Base-by-base conservation (phyloP, 2,113 vertebrate genomes). In the Urocynchramus pylzowi region DNA sequence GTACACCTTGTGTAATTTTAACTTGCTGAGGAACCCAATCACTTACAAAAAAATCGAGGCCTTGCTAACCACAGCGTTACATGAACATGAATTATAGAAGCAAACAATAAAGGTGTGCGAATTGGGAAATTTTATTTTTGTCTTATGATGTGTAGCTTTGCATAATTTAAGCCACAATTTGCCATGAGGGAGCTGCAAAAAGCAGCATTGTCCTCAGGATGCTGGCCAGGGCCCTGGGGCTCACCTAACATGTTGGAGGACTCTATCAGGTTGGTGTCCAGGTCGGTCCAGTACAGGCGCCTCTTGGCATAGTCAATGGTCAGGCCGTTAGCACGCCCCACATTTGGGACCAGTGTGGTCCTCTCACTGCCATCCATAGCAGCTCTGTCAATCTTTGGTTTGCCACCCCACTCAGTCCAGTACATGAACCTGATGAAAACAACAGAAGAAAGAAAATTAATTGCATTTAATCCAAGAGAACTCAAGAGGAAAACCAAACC, bases 361-460 rank as follows among this genome's bases (percentile, higher is more conserved):
- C 99, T 98, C 31, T 99, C 99, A 2, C 98, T 99, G 49, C 99
- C 99, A 45, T 99, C 99, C 99, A 99, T 99, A 3, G 99, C 98
- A 4, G 99, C 98, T 23, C 99, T 97, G 95, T 99, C 99, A 67
- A 99, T 99, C 96, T 99, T 99, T 0, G 99, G 99, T 89, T 99
- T 99, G 33, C 99, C 99, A 12, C 99, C 99, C 99, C 99, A 99
- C 85, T 99, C 99, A 3, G 99, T 99, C 99, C 99, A 99, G 97
- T 99, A 99, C 99, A 99, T 99, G 97, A 99, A 99, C 49, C 99
- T 98, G 85, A 87, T 86, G 28, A 33, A 96, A 92, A 90, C 16
- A 86, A 71, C 6, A 88, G 37, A 65, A 88, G 39, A 13, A 49
- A 50, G 56, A 67, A 64, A 53, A 78, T 24, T 1, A 27, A 26